Evolutionary conservation across 2,888 invertebrate genomes (phyloP), one percentile per base, ranked within the genome.

Genomic region (Pemphredon lugubris): DNA sequence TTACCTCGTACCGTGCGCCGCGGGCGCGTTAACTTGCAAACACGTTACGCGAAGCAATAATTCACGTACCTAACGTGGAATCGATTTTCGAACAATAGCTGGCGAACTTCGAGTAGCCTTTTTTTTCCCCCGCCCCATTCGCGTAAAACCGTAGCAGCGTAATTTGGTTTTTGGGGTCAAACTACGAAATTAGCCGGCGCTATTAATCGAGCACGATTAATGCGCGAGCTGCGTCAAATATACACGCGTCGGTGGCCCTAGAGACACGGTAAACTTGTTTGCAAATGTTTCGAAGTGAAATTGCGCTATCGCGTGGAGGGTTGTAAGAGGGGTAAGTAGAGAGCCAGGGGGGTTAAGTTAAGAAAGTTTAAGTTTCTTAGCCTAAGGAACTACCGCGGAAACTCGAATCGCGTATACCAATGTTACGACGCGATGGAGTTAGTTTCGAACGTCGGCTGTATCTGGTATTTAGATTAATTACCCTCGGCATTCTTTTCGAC

Each of bases 261-360:
- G 55, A 53, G 72, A 53, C 58, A 30, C 30, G 47, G 47, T 54
- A 76, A 78, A 77, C 72, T 78, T 77, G 77, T 77, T 72, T 72
- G 77, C 72, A 37, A 78, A 66, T 53, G 77, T 77, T 78, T 58
- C 74, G 58, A 66, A 68, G 68, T 30, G 72, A 63, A 77, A 77
- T 77, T 78, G 64, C 66, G 54, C 50, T 44, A 14, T 37, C 34
- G 54, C 50, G 57, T 54, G 39, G n/a, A n/a, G n/a, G n/a, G n/a
- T n/a, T n/a, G n/a, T n/a, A n/a, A n/a, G n/a, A n/a, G n/a, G n/a
- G n/a, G n/a, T n/a, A n/a, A n/a, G n/a, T n/a, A n/a, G 23, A 9
- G 16, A 23, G 42, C 26, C 55, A 34, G 9, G 20, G 42, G 34
- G 14, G 47, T 30, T 39, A 30, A 44, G 44, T 37, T 30, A 37